A percentile compares a stretch with the other conserved stretches of the same genome.
These are phyloP conservation scores for Aspiorhynchus laticeps DNA, from an alignment of 2,113 vertebrate genomes.

Conservation along the genomic window DNA sequence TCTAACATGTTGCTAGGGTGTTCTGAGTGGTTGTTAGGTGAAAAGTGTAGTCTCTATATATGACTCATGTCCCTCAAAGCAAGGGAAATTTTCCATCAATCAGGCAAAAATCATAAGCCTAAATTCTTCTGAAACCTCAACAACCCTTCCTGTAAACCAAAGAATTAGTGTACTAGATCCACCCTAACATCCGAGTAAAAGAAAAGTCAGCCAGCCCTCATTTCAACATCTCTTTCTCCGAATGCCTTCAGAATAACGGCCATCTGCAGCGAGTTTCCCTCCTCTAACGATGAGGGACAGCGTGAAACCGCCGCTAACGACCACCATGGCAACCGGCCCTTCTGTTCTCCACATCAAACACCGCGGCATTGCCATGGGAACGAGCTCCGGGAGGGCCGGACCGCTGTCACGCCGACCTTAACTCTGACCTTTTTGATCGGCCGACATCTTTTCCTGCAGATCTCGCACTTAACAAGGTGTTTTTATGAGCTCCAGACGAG, in stretches of 20 bases:
- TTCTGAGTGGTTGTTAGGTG: neutral
- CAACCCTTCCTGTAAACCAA: neutral
- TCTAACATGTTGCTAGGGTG: neutral
- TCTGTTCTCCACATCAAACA: conserved; percentile 47
- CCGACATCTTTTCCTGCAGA: conserved; percentile 48
- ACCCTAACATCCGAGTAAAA: neutral
- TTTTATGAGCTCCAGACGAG: conserved; percentile 56
- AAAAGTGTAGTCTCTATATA: neutral
- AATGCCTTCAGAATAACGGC: conserved; percentile 17
- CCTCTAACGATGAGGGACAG: conserved; percentile 40
- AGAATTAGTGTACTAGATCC: neutral
- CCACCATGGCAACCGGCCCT: conserved; percentile 59
- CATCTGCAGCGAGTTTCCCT: conserved; percentile 31
- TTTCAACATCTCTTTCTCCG: neutral
- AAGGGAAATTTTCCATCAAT: too few relatives aligned
- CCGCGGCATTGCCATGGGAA: conserved; percentile 71
- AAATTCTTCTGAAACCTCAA: neutral
- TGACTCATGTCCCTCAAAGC: neutral
- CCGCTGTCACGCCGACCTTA: conserved; percentile 66
- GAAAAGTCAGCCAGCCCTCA: neutral
- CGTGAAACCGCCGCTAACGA: conserved; percentile 37
- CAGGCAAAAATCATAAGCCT: neutral
- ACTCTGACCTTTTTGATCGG: conserved; percentile 63
- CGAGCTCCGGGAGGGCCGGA: conserved; percentile 67
- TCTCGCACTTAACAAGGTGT: conserved; percentile 51